These are phyloP conservation scores for Colossoma macropomum DNA, from an alignment of 2,113 vertebrate species.

Conservation along the genomic window DNA sequence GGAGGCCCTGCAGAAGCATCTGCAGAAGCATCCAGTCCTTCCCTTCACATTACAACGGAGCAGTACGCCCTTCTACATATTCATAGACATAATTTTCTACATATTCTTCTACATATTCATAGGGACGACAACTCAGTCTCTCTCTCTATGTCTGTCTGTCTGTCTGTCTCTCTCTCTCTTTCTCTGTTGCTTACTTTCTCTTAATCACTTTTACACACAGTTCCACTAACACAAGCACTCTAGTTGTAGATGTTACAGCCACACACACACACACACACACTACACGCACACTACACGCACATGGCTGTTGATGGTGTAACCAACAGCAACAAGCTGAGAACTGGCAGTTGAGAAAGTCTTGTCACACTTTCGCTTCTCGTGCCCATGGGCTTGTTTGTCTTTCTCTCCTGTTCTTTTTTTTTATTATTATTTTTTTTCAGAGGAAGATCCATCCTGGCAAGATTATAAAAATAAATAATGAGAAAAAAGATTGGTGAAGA, in stretches of 20 bases:
- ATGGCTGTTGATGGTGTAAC: conserved; percentile 22
- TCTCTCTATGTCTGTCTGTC: background rate
- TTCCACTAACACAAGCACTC: conserved; percentile 2
- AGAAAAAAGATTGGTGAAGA: conserved; percentile 32
- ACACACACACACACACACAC: background rate
- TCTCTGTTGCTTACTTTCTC: background rate
- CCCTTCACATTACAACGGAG: background rate
- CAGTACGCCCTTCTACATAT: background rate
- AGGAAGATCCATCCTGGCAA: conserved; percentile 38
- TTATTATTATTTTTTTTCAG: background rate
- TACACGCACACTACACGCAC: too few species aligned
- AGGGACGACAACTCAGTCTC: background rate
- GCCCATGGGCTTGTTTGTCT: conserved; percentile 47
- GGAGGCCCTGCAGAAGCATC: background rate
- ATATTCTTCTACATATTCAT: background rate
- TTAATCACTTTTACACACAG: conserved; percentile 13
- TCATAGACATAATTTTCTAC: background rate
- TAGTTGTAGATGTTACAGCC: background rate
- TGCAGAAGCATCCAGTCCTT: background rate
- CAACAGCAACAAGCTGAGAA: conserved; percentile 35
- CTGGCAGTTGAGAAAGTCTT: conserved; percentile 21
- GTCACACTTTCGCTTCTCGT: conserved; percentile 39
- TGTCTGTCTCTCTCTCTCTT: background rate
- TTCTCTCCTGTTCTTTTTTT: background rate
- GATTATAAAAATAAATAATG: conserved; percentile 49